Base-by-base conservation (phyloP, 2,113 vertebrate species). In the Tachycineta bicolor region DNA sequence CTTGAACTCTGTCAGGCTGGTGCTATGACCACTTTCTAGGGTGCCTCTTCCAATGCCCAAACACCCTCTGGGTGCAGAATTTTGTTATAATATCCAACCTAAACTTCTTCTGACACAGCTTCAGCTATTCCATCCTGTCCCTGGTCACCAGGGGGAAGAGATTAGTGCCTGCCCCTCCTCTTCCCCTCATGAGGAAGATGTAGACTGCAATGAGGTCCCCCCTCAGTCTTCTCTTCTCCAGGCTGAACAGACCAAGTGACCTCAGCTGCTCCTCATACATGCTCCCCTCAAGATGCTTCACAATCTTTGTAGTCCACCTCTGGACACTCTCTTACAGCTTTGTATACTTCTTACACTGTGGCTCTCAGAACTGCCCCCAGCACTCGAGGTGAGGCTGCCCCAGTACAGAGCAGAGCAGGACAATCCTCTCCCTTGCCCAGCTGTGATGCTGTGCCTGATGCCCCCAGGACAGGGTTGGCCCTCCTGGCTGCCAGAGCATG, bases 401-500 rank as follows among this genome's bases (percentile, higher is more conserved):
- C 43, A 58, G 60, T 1, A 10, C 25, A 44, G 53, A 68, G 53
- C 63, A 86, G 26, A 21, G 33, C 1, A 0, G 73, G 53, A 86
- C 37, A 52, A 33, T 60, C 33, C 31, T 53, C 8, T 52, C 63
- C 55, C 46, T 44, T 26, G 6, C 39, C 31, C 0, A 0, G 63
- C 33, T 86, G 68, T 0, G 1, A 43, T 76, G 52, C 60, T 68
- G 39, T 18, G 7, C 53, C 53, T 33, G 26, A 19, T 77, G 55
- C 0, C 19, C 14, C 22, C 18, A 60, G 46, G 20, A 43, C 83
- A 67, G 0, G 2, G 0, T 1, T 43, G 73, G 3, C 53, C 5
- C 46, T 69, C 18, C 63, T 68, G 63, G 63, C 73, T 87, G 55
- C 73, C 64, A 62, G 84, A 31, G 28, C 55, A 33, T 64, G 53